Base-by-base conservation (phyloP, 2,797 vertebrate species). In the Tragelaphus eurycerus region DNA sequence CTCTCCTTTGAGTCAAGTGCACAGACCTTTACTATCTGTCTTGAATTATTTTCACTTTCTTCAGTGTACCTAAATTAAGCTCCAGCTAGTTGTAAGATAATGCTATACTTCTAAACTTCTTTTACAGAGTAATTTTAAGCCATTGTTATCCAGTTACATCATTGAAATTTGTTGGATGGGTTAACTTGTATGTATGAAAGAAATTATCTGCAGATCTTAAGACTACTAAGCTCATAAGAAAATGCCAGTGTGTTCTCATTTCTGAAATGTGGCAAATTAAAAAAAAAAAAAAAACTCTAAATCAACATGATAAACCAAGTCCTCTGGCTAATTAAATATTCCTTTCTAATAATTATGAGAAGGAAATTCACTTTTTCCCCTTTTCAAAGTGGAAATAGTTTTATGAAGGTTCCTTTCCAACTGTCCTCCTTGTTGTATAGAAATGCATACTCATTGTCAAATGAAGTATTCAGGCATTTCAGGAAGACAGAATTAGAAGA, bases 21-120 rank as follows among this genome's bases (percentile, higher is more conserved):
- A 62, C 46, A 86, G 79, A 94, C 38, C 19, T 90, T 95, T 71
- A 71, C 85, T 86, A 60, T 79, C 78, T 64, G 7, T 87, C 52
- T 95, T 78, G 67, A 95, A 67, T 92, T 95, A 76, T 67, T 96
- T 86, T 92, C 62, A 59, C 54, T 89, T 89, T 52, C 38, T 92
- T 85, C 14, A 48, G 4, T 60, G 17, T 90, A 82, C 84, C 64
- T 50, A 74, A 78, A 43, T 52, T 55, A 81, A 79, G 59, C 64
- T 50, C 50, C 34, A 59, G 21, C 48, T 48, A 67, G 50, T 54
- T 92, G 48, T 38, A 50, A 95, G 54, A 48, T 67, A 74, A 46
- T 67, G 27, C 15, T 86, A 5, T 76, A 31, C 0, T 1, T 46
- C 21, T 17, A 57, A 71, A 81, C 79, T 78, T 52, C 48, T 92